A percentile compares a stretch with the other conserved stretches of the same genome.
These are phyloP conservation scores for Amitus sp. DNA, from an alignment of 2,888 invertebrate genomes.

Conservation along the genomic window DNA sequence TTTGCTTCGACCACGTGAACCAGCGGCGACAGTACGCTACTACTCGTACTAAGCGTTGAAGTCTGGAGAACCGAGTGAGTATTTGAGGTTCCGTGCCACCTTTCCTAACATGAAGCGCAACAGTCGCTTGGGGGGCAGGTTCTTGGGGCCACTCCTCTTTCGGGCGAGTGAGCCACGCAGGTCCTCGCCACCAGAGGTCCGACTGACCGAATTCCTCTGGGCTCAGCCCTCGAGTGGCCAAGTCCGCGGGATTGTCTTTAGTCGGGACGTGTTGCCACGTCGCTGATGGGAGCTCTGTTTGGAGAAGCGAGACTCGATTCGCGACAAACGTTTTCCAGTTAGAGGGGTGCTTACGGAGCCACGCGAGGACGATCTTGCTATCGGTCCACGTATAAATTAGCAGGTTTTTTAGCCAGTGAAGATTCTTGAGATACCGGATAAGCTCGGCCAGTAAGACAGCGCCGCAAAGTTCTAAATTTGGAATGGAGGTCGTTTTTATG, in stretches of 20 bases:
- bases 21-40: no score
- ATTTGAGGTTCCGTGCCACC: no score
- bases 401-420: neutral
- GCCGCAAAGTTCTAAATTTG: neutral
- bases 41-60: no score
- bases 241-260: conserved; percentile 41
- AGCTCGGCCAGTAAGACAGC: neutral
- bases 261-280: conserved; percentile 35
- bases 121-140: neutral
- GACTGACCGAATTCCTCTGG: no score
- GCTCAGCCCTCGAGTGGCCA: conserved; percentile 40
- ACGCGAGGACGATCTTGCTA: conserved; percentile 33
- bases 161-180: conserved; percentile 9
- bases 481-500: neutral
- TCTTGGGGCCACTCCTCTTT: neutral
- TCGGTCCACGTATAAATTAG: conserved; percentile 34
- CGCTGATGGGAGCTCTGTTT: conserved; percentile 6
- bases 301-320: conserved; percentile 25
- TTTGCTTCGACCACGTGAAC: no score
- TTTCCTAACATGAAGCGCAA: neutral
- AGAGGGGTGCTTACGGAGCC: conserved; percentile 32
- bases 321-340: conserved; percentile 26
- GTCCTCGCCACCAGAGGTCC: conserved; percentile 44
- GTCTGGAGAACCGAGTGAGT: no score
- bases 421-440: neutral